Conservation (phyloP, 2,888 invertebrate genomes). For the Calliphora vomitoria region DNA sequence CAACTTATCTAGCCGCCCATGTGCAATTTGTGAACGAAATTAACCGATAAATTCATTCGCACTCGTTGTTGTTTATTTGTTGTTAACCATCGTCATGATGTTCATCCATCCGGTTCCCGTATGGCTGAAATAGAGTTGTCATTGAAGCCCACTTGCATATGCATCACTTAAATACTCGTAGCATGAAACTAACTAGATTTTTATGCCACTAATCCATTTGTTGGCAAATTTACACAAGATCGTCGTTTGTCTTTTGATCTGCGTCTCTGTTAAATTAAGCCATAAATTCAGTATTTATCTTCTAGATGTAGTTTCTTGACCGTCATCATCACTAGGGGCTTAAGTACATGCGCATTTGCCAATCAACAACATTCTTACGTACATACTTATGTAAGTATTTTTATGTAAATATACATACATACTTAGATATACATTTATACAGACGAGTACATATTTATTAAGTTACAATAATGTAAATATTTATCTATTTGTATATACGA, state of each 20-base stretch:
- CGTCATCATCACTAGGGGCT: slow-evolving; percentile 80
- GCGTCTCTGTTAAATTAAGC: slow-evolving; percentile 83
- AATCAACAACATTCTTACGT: slow-evolving; percentile 4
- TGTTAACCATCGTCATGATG: slow-evolving; percentile 14
- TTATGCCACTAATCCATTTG: slow-evolving; percentile 62
- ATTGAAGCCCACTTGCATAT: slow-evolving; percentile 54
- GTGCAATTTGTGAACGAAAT: slow-evolving; percentile 83
- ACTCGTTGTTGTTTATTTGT: slow-evolving; percentile 40
- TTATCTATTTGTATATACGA: too few species aligned
- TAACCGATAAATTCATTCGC: slow-evolving; percentile 82
- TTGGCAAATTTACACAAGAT: slow-evolving; percentile 64
- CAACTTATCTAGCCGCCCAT: slow-evolving; percentile 79
- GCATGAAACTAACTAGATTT: slow-evolving; percentile 46
- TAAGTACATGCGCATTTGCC: slow-evolving; percentile 49
- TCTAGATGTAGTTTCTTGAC: slow-evolving; percentile 82
- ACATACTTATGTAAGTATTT: too few species aligned
- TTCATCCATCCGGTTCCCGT: slow-evolving; percentile 47
- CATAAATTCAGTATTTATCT: slow-evolving; percentile 84
- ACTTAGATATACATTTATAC: too few species aligned
- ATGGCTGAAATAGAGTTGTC: slow-evolving; percentile 75
- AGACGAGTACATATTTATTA: too few species aligned
- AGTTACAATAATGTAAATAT: too few species aligned
- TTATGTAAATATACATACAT: too few species aligned
- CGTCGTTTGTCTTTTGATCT: slow-evolving; percentile 71
- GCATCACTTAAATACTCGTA: slow-evolving; percentile 10